Evolutionary conservation across 2,113 vertebrate genomes (phyloP).

Genomic region (Sinocyclocheilus rhinocerous): DNA sequence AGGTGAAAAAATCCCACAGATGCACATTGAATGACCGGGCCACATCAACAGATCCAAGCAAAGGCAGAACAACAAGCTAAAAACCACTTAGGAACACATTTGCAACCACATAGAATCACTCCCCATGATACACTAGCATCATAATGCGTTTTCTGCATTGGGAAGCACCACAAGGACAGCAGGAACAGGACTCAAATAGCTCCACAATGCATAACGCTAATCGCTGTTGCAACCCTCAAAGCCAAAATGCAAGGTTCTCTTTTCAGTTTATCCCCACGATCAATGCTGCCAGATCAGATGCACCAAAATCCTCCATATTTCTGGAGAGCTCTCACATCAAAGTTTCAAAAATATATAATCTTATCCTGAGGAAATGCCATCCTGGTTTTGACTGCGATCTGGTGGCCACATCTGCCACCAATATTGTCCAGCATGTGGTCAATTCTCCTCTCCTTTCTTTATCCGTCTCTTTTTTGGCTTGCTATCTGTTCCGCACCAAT

Average conservation of each 20-base stretch:
- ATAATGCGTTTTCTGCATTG: background rate
- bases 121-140: background rate
- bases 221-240: slow-evolving; percentile 48
- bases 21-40: background rate
- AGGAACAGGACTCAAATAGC: background rate
- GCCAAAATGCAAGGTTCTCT: slow-evolving; percentile 53
- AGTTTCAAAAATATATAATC: slow-evolving; percentile 78
- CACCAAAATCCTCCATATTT: slow-evolving; percentile 86
- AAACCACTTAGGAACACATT: background rate
- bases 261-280: slow-evolving; percentile 78
- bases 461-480: slow-evolving; percentile 66
- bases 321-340: slow-evolving; percentile 85
- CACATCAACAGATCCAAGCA: background rate
- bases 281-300: slow-evolving; percentile 83
- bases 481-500: slow-evolving; percentile 55
- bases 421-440: slow-evolving; percentile 85
- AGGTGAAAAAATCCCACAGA: background rate
- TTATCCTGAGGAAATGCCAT: slow-evolving; percentile 89
- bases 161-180: background rate
- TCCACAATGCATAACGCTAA: slow-evolving; percentile 27
- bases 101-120: background rate
- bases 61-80: background rate
- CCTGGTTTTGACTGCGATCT: slow-evolving; percentile 78
- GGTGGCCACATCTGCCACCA: slow-evolving; percentile 87
- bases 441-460: slow-evolving; percentile 73